Evolutionary conservation across 2,888 invertebrate genomes (phyloP).

Genomic region (Sarcophaga subvicina): DNA sequence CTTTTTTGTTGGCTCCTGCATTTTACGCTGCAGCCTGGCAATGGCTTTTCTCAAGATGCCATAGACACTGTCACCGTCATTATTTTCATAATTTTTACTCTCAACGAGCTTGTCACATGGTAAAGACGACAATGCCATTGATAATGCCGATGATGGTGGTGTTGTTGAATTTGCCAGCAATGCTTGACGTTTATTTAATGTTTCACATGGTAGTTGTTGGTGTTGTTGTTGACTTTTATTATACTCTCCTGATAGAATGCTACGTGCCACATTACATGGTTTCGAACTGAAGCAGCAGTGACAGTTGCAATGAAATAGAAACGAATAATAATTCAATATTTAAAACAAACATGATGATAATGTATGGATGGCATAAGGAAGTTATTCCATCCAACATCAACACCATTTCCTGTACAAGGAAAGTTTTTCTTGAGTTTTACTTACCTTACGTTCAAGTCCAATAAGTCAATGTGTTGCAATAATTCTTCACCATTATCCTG

Average conservation of each 20-base stretch:
- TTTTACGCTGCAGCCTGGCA: conserved; percentile 85
- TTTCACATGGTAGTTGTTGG: conserved; percentile 8
- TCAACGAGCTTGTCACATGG: conserved; percentile 14
- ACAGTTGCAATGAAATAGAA: not conserved
- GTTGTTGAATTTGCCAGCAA: conserved; percentile 33
- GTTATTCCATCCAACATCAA: not conserved
- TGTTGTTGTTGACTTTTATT: conserved; percentile 33
- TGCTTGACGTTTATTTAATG: conserved; percentile 24
- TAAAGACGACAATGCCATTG: not conserved
- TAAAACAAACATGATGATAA: conserved; percentile 8
- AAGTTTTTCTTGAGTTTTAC: conserved; percentile 69
- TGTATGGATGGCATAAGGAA: not conserved
- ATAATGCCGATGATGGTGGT: conserved; percentile 12
- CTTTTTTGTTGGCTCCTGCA: conserved; percentile 85
- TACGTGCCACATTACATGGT: conserved; percentile 59
- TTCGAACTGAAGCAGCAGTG: conserved; percentile 50
- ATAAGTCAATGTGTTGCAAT: conserved; percentile 85
- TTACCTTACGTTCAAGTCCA: conserved; percentile 85
- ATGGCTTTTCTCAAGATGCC: conserved; percentile 84
- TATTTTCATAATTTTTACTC: conserved; percentile 33
- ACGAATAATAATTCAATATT: not conserved
- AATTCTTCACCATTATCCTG: conserved; percentile 84
- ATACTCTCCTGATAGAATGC: conserved; percentile 49
- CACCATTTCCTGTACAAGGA: too few relatives aligned
- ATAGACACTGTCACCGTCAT: conserved; percentile 77